Evolutionary conservation across 2,113 vertebrate species (phyloP).

Genomic region (Forbesichthys papilliferus): DNA sequence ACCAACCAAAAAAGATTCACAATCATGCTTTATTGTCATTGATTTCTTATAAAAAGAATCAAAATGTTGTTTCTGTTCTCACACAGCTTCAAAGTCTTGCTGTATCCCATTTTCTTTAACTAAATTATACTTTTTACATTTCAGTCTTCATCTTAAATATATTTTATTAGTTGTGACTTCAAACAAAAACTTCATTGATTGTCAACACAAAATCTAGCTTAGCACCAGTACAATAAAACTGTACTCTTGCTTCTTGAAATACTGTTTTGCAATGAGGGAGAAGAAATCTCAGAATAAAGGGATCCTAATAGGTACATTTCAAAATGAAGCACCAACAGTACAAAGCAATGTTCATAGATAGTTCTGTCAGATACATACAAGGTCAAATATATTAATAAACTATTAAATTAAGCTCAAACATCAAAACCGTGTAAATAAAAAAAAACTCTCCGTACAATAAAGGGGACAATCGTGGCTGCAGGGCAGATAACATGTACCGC

Average conservation of each 20-base stretch:
- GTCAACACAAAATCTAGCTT: constrained; percentile 87
- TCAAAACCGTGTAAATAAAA: constrained; percentile 75
- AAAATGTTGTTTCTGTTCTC: constrained; percentile 67
- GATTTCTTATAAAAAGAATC: constrained; percentile 76
- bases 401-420: constrained; percentile 82
- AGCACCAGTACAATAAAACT: constrained; percentile 99
- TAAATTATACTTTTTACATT: constrained; percentile 76
- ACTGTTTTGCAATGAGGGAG: constrained; percentile 74
- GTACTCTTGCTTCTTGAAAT: constrained; percentile 86
- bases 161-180: constrained; percentile 81
- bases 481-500: constrained; percentile 9
- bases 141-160: constrained; percentile 79
- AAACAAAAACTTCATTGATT: constrained; percentile 84
- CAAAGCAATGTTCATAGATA: constrained; percentile 75
- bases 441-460: constrained; percentile 69
- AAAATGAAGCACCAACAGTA: constrained; percentile 82
- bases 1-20: constrained; percentile 50
- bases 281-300: constrained; percentile 74
- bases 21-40: constrained; percentile 83
- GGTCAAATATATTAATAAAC: constrained; percentile 84
- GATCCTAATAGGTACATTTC: constrained; percentile 75
- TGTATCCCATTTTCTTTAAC: constrained; percentile 59
- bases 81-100: constrained; percentile 43
- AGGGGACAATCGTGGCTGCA: constrained; percentile 48
- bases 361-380: constrained; percentile 75